Percentiles rank a stretch among this genome's conserved stretches.
Conservation (phyloP, 2,888 invertebrate species). For the Mimachlamys varia region DNA sequence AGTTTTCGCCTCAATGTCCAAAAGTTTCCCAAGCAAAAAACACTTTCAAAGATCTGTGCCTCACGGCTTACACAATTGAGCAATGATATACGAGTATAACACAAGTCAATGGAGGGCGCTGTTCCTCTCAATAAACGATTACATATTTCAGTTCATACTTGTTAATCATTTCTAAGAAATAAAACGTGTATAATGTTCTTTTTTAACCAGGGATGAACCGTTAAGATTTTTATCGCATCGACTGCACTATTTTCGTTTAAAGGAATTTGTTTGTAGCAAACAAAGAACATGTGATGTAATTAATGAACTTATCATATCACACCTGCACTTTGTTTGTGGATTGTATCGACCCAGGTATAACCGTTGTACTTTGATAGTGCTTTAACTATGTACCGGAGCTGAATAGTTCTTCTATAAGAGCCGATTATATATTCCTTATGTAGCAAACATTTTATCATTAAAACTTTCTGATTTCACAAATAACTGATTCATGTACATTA, state of each 20-base stretch:
- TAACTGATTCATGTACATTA: too few species aligned
- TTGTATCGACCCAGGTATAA: neutral
- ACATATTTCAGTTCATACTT: neutral
- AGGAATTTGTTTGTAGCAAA: too few species aligned
- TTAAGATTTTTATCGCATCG: neutral
- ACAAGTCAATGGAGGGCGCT: neutral
- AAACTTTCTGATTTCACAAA: too few species aligned
- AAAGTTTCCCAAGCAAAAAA: slow-evolving; percentile 36
- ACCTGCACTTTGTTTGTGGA: neutral
- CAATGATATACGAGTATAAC: neutral
- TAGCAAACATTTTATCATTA: too few species aligned
- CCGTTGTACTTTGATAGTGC: neutral
- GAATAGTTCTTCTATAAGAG: too few species aligned
- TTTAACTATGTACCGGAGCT: neutral
- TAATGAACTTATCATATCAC: neutral
- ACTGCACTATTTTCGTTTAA: neutral
- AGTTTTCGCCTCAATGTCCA: slow-evolving; percentile 30
- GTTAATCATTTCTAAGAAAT: neutral
- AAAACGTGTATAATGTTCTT: neutral
- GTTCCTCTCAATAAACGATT: neutral
- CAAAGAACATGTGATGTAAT: neutral
- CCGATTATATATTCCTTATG: too few species aligned
- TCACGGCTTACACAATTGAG: neutral
- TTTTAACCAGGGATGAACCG: neutral
- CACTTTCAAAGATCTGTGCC: neutral